phyloP scores from a whole-genome alignment of 64 coral and sea anemone species.

The Porites lutea region DNA sequence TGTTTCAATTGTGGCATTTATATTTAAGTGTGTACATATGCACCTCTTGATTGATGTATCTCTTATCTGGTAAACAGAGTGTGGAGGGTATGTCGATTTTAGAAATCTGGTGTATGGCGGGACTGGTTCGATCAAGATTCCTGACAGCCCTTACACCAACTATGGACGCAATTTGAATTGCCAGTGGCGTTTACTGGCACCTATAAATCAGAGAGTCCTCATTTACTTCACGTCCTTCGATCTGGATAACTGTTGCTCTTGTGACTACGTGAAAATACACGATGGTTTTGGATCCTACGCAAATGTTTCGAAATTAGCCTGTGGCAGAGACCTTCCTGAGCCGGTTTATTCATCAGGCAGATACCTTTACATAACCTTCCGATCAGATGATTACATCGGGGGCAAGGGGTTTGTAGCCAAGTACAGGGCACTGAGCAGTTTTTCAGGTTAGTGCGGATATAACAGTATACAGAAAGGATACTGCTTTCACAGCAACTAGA shows the following conservation, averaged over 20 bases:
- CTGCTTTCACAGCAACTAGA: no score
- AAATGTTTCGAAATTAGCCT: not conserved
- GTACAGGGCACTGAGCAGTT: not conserved
- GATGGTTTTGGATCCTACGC: not conserved
- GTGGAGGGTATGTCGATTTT: no score
- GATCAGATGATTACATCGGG: not conserved
- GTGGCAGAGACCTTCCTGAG: not conserved
- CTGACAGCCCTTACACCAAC: not conserved
- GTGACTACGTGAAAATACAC: slow-evolving; percentile 1
- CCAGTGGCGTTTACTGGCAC: not conserved
- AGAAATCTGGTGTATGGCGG: no score
- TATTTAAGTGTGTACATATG: no score
- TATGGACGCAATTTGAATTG: slow-evolving; percentile 17
- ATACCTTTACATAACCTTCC: not conserved
- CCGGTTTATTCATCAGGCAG: slow-evolving; percentile 6
- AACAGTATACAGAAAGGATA: no score
- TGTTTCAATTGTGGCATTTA: no score
- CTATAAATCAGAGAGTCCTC: not conserved
- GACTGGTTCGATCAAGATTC: slow-evolving; percentile 14
- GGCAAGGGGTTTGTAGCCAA: not conserved
- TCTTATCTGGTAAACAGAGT: no score
- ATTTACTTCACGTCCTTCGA: slow-evolving; percentile 13
- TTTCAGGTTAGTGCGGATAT: not conserved
- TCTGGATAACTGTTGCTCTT: not conserved
- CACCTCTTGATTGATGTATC: no score